Evolutionary conservation across 2,888 invertebrate species (phyloP).

Genomic region (Ophioninae sp.): DNA sequence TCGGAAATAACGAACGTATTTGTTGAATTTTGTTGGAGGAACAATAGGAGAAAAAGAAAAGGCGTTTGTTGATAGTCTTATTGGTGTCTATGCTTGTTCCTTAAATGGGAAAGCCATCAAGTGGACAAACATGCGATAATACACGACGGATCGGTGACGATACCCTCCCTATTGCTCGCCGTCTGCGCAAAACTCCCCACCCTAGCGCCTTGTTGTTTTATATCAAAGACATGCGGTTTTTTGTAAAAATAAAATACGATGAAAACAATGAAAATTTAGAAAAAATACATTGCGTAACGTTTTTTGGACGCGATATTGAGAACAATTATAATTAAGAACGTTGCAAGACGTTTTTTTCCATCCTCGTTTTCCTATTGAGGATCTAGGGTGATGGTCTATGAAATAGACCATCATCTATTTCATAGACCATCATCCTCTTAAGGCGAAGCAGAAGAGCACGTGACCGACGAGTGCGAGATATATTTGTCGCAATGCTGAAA

Average conservation of each 20-base stretch:
- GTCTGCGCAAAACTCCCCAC: conserved; percentile 17
- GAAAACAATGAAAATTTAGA: neutral
- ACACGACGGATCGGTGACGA: neutral
- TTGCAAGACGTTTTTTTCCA: conserved; percentile 30
- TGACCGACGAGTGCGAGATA: too few species aligned
- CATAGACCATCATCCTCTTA: too few species aligned
- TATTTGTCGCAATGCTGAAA: too few species aligned
- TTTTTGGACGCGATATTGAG: conserved; percentile 69
- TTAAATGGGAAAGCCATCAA: neutral
- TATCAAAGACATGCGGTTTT: conserved; percentile 77
- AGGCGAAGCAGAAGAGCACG: too few species aligned
- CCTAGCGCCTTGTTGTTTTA: conserved; percentile 79
- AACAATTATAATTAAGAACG: conserved; percentile 71
- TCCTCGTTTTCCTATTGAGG: too few species aligned
- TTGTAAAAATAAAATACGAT: conserved; percentile 59
- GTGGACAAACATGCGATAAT: neutral
- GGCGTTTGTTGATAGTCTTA: neutral
- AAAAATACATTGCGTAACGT: conserved; percentile 58
- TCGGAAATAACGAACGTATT: neutral
- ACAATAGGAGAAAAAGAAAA: neutral
- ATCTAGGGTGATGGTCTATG: too few species aligned
- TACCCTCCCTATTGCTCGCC: conserved; percentile 20
- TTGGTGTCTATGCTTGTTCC: neutral
- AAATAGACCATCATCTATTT: conserved; percentile 3
- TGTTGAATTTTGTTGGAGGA: neutral